Evolutionary conservation across 2,888 invertebrate species (phyloP).

Genomic region (Scaptomyza cyrtandrae): DNA sequence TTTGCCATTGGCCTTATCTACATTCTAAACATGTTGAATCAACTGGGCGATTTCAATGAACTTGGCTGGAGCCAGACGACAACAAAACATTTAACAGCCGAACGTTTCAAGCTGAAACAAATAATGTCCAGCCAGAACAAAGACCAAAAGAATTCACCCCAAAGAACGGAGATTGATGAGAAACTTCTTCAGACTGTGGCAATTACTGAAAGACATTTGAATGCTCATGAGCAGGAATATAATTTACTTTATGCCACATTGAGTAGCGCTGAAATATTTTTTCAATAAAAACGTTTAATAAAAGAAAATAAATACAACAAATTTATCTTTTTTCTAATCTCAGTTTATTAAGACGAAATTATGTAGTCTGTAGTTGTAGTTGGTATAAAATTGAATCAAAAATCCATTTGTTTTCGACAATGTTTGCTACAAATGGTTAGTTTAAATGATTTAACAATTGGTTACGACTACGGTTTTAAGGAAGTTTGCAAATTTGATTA

Average conservation of each 20-base stretch:
- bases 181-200: conserved; percentile 97
- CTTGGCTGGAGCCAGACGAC: conserved; percentile 98
- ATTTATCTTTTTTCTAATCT: conserved; percentile 31
- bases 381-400: conserved; percentile 34
- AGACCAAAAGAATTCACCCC: conserved; percentile 76
- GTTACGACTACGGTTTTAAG: conserved; percentile 22
- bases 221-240: conserved; percentile 92
- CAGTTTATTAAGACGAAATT: conserved; percentile 71
- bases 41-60: conserved; percentile 93
- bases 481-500: conserved; percentile 27
- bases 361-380: conserved; percentile 41
- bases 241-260: conserved; percentile 95
- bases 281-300: conserved; percentile 88
- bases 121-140: conserved; percentile 86
- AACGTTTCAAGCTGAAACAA: conserved; percentile 86
- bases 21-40: conserved; percentile 94
- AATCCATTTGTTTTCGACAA: conserved; percentile 34
- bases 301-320: neutral
- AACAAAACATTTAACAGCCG: conserved; percentile 88
- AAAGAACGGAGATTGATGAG: conserved; percentile 81
- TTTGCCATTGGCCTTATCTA: conserved; percentile 98
- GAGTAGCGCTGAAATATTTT: conserved; percentile 97
- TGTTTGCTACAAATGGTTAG: conserved; percentile 15
- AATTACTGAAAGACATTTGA: conserved; percentile 93
- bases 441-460: conserved; percentile 31